phyloP scores from a whole-genome alignment of 2,888 invertebrate species.

The Drosophila prolongata region DNA sequence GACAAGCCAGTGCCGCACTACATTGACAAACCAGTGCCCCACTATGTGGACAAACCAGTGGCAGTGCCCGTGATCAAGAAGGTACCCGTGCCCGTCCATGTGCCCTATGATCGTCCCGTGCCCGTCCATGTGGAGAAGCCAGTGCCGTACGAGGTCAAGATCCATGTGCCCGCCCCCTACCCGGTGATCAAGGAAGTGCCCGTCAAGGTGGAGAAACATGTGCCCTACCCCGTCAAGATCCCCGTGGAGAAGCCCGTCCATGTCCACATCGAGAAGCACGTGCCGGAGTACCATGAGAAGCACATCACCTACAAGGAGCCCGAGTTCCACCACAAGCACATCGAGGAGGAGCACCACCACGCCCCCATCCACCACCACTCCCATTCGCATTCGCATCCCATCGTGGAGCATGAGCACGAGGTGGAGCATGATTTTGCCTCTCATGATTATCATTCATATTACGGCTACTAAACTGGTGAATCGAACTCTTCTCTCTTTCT shows the following conservation, averaged over 20 bases:
- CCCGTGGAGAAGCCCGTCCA: constrained; percentile 89
- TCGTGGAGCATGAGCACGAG: constrained; percentile 84
- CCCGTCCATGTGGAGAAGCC: constrained; percentile 90
- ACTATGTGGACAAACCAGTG: constrained; percentile 86
- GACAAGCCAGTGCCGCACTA: constrained; percentile 89
- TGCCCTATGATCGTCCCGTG: constrained; percentile 87
- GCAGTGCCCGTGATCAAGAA: constrained; percentile 87
- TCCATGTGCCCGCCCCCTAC: constrained; percentile 88
- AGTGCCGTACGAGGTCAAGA: constrained; percentile 90
- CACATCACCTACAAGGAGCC: constrained; percentile 90
- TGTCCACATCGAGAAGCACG: constrained; percentile 91
- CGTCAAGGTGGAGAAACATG: constrained; percentile 88
- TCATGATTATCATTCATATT: constrained; percentile 79
- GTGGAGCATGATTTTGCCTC: constrained; percentile 79
- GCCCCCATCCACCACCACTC: constrained; percentile 70
- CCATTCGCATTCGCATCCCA: constrained; percentile 58
- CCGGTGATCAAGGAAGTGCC: constrained; percentile 89
- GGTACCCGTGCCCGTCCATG: constrained; percentile 88
- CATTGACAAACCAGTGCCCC: constrained; percentile 88
- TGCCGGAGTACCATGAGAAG: constrained; percentile 86
- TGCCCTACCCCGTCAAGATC: constrained; percentile 90
- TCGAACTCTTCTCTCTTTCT: constrained; percentile 52
- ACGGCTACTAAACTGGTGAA: constrained; percentile 71
- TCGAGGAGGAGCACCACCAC: constrained; percentile 78
- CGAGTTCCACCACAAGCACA: constrained; percentile 87